Percentiles rank a stretch among this genome's conserved stretches.
These are phyloP conservation scores for Argyrosomus regius DNA, from an alignment of 2,797 vertebrate species.

Conservation along the genomic window DNA sequence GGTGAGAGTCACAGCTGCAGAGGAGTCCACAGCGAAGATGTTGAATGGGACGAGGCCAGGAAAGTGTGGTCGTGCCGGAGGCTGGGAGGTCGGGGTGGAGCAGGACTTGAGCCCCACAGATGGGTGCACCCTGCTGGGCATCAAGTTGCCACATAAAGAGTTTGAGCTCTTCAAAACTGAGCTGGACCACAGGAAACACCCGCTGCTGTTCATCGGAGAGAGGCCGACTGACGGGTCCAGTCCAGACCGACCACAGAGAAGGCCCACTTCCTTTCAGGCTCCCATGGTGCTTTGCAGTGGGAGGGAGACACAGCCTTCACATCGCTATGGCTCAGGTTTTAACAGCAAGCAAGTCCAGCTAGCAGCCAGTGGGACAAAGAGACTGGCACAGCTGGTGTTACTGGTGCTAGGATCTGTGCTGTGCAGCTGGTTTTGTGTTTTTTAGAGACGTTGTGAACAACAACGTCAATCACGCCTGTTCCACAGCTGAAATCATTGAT, in stretches of 20 bases:
- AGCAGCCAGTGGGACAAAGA: conserved; percentile 62
- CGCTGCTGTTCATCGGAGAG: conserved; percentile 89
- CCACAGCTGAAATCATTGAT: conserved; percentile 51
- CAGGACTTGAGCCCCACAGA: conserved; percentile 90
- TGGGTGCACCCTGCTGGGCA: conserved; percentile 89
- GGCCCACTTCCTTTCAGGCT: conserved; percentile 92
- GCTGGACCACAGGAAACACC: conserved; percentile 82
- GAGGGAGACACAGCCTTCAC: conserved; percentile 35
- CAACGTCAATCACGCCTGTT: conserved; percentile 28
- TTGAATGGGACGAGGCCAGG: conserved; percentile 86
- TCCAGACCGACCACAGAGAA: conserved; percentile 86
- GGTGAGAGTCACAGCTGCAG: conserved; percentile 87
- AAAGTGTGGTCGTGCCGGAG: conserved; percentile 85
- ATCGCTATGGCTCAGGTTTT: conserved; percentile 49
- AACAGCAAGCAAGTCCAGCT: conserved; percentile 72
- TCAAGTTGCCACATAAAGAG: conserved; percentile 92
- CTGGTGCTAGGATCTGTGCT: conserved; percentile 68
- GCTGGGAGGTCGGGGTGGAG: conserved; percentile 87
- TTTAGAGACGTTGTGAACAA: conserved; percentile 62
- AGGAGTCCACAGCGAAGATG: conserved; percentile 80
- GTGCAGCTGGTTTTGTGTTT: conserved; percentile 61
- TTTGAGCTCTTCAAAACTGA: conserved; percentile 92
- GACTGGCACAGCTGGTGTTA: conserved; percentile 52
- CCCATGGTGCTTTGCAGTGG: conserved; percentile 88
- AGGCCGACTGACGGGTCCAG: conserved; percentile 93